A percentile compares a stretch with the other conserved stretches of the same genome.
phyloP scores from a whole-genome alignment of 2,888 invertebrate genomes.

The Athalia circularis region DNA sequence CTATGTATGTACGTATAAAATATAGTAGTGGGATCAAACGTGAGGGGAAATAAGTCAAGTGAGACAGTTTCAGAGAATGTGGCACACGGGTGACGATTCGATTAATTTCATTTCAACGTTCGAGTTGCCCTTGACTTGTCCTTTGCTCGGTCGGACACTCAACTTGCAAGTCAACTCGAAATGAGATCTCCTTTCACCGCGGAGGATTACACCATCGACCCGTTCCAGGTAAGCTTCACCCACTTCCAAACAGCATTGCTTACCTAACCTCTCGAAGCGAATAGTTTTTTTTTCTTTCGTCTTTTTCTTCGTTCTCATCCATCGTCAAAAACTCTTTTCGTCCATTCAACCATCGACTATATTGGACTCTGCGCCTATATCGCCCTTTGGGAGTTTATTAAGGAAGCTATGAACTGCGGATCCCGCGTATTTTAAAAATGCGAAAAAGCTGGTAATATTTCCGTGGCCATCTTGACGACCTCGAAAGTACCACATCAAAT shows the following conservation, averaged over 20 bases:
- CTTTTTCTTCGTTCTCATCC: too few relatives aligned
- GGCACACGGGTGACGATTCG: slow-evolving; percentile 11
- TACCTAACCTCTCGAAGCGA: neutral
- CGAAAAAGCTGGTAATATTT: too few relatives aligned
- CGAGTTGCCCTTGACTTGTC: slow-evolving; percentile 34
- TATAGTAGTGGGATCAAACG: slow-evolving; percentile 29
- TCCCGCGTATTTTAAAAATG: too few relatives aligned
- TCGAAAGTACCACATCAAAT: too few relatives aligned
- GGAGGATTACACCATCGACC: slow-evolving; percentile 4
- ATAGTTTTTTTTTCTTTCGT: neutral
- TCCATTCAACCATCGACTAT: too few relatives aligned
- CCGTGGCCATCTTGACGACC: too few relatives aligned
- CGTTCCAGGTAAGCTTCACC: neutral
- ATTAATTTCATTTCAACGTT: slow-evolving; percentile 38
- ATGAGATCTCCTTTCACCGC: neutral
- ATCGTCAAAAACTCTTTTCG: too few relatives aligned
- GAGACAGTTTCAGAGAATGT: slow-evolving; percentile 21
- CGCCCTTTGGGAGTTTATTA: too few relatives aligned
- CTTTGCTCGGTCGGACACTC: slow-evolving; percentile 5
- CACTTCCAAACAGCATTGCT: neutral
- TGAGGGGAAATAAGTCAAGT: neutral
- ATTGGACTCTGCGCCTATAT: too few relatives aligned
- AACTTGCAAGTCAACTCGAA: neutral
- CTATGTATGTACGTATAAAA: neutral
- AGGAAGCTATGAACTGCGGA: too few relatives aligned